Evolutionary conservation across 2,113 vertebrate genomes (phyloP).

Genomic region (Acanthochromis polyacanthus): DNA sequence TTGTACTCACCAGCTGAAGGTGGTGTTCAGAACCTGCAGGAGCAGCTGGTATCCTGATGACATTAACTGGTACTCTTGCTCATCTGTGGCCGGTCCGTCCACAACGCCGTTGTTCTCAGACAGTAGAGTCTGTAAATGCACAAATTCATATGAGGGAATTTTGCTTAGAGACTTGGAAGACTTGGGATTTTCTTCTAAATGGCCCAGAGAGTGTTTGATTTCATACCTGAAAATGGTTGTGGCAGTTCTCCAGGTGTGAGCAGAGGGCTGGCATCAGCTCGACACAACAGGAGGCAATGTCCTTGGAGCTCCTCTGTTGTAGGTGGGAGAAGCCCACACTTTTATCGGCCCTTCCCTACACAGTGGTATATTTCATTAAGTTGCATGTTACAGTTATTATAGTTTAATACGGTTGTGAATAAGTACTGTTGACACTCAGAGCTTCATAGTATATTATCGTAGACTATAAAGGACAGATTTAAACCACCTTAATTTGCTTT

Average conservation of each 20-base stretch:
- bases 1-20: constrained; percentile 92
- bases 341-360: constrained; percentile 86
- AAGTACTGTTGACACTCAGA: background rate
- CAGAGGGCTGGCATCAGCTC: constrained; percentile 91
- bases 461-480: background rate
- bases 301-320: constrained; percentile 88
- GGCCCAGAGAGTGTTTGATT: background rate
- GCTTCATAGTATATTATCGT: background rate
- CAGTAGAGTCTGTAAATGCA: constrained; percentile 79
- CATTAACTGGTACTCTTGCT: constrained; percentile 89
- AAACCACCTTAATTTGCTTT: background rate
- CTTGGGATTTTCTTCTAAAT: background rate
- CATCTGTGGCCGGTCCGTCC: constrained; percentile 80
- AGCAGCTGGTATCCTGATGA: constrained; percentile 90
- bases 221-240: constrained; percentile 95
- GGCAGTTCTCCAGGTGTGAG: constrained; percentile 95
- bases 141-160: background rate
- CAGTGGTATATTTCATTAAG: constrained; percentile 3
- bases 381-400: background rate
- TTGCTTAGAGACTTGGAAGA: background rate
- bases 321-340: constrained; percentile 93
- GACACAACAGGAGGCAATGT: constrained; percentile 83
- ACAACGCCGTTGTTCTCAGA: constrained; percentile 84
- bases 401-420: background rate
- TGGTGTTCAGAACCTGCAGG: constrained; percentile 87